phyloP scores from a whole-genome alignment of 37 sponge, comb jelly and placozoan genomes.

The Hormiphora californensis region DNA sequence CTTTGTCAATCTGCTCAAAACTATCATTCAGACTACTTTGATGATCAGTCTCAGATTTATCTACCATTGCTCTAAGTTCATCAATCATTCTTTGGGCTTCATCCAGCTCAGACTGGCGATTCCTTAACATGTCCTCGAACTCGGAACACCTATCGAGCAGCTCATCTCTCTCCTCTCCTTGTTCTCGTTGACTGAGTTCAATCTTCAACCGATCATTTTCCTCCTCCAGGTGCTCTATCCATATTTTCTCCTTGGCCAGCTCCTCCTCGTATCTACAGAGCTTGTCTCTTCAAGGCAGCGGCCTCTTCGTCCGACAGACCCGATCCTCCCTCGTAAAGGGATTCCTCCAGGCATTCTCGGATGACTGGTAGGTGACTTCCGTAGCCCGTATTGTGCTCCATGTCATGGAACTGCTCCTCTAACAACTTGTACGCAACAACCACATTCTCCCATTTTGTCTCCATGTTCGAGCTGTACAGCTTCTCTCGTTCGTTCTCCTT shows the following conservation, averaged over 20 bases:
- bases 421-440: neutral
- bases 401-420: neutral
- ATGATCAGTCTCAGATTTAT: conserved; percentile 24
- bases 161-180: conserved; percentile 28
- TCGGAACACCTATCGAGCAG: neutral
- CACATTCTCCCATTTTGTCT: neutral
- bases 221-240: conserved; percentile 7
- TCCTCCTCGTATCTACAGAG: conserved; percentile 7
- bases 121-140: neutral
- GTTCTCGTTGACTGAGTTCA: neutral
- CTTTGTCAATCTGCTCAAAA: conserved; percentile 13
- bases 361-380: neutral
- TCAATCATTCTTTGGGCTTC: conserved; percentile 34
- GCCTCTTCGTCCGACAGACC: neutral
- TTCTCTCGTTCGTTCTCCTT: conserved; percentile 20
- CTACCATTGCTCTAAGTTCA: neutral
- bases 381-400: neutral
- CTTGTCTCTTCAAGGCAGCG: neutral
- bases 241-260: neutral
- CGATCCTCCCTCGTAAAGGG: conserved; percentile 25
- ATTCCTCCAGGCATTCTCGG: conserved; percentile 19
- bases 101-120: neutral
- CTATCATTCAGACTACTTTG: neutral
- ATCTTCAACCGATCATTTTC: conserved; percentile 22
- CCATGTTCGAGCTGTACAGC: neutral